Percentiles rank a stretch among this genome's conserved stretches.
Evolutionary conservation across 2,113 vertebrate genomes (phyloP).

Genomic region (Callipepla californica): DNA sequence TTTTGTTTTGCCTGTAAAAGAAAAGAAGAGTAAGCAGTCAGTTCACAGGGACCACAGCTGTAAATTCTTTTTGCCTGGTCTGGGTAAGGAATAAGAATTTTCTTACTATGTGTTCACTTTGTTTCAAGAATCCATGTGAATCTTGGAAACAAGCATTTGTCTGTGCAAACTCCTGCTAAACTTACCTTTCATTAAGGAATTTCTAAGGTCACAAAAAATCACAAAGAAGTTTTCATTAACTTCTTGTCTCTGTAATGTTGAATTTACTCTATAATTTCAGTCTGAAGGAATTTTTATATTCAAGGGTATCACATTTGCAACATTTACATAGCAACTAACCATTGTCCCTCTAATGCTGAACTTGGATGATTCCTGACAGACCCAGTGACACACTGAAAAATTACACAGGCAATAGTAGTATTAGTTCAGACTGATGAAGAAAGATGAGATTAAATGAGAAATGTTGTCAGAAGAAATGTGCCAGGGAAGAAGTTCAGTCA

Average conservation of each 20-base stretch:
- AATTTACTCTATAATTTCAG: neutral
- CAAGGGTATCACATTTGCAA: neutral
- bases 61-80: neutral
- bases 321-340: neutral
- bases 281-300: neutral
- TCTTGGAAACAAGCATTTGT: neutral
- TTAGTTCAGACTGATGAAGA: slow-evolving; percentile 49
- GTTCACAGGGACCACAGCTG: neutral
- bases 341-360: neutral
- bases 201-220: neutral
- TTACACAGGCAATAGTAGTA: slow-evolving; percentile 12
- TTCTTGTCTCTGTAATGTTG: neutral
- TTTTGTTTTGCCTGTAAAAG: neutral
- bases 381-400: neutral
- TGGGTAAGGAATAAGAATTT: neutral
- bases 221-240: neutral
- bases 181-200: neutral
- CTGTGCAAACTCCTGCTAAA: neutral
- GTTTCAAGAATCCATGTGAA: neutral
- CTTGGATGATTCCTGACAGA: neutral
- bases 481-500: slow-evolving; percentile 42
- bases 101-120: neutral
- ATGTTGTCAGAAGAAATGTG: slow-evolving; percentile 38
- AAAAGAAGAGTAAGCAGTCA: neutral
- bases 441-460: slow-evolving; percentile 57